Base-by-base conservation (phyloP, 1,140 invertebrate species). In the Drosophila orena region DNA sequence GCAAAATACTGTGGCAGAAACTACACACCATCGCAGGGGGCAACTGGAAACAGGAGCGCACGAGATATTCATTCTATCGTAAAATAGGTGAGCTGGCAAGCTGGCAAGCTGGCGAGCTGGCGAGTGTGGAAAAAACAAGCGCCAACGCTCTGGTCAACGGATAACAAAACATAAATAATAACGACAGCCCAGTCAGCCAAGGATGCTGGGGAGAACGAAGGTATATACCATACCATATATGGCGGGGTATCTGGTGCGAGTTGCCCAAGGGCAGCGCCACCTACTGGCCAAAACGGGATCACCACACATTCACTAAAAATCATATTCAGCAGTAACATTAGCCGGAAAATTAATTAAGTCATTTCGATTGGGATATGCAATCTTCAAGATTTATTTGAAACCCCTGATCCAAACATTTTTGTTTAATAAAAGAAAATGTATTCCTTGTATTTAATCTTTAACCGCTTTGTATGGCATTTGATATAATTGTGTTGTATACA, bases 121-220 rank as follows among this genome's bases (percentile, higher is more conserved):
- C 15, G 42, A 65, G 61, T 46, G 65, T 35, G 47, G 47, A 76
- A 70, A 84, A 76, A 79, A 72, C 70, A 88, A 89, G 65, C 71
- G 68, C 70, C 79, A 81, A 83, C 58, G 77, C 84, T 91, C 84
- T 91, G 89, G 88, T 83, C 88, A 89, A 84, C 88, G 79, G 88
- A 90, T 90, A 91, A 91, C 88, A 84, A 88, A 88, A 81, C 88
- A 91, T 91, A 91, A 91, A 91, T 91, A 91, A 91, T 91, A 91
- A 91, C 88, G 78, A 81, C 81, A 77, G 70, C 20, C 43, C 52
- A 65, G 71, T 58, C 66, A 64, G 74, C 69, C 55, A 62, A 43
- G 61, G 71, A 68, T 52, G 58, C 62, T 66, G 65, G 46, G 17
- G 30, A 50, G 20, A 20, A 37, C 17, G 17, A 52, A 58, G 22